Evolutionary conservation across 2,113 vertebrate species (phyloP).

Genomic region (Chitala chitala): DNA sequence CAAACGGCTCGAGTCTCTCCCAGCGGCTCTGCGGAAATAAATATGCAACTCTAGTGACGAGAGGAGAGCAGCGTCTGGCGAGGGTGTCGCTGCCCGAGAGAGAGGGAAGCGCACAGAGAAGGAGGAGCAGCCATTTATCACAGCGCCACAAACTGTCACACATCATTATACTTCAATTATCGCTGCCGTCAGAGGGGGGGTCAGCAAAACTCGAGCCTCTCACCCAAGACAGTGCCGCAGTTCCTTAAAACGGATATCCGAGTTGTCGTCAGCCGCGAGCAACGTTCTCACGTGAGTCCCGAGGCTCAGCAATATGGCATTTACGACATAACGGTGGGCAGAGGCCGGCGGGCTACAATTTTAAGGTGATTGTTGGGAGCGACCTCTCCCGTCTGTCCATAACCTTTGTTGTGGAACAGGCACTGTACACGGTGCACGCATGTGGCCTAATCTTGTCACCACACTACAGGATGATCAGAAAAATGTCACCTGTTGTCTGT

Average conservation of each 20-base stretch:
- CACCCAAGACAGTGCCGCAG: not conserved
- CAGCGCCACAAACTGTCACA: constrained; percentile 14
- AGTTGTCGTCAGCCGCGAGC: not conserved
- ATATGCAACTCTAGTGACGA: not conserved
- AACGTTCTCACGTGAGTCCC: not conserved
- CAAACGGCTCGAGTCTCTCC: not conserved
- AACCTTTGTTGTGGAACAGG: not conserved
- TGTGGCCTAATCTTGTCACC: not conserved
- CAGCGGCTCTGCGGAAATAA: not conserved
- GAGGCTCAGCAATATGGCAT: not conserved
- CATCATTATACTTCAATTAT: constrained; percentile 30
- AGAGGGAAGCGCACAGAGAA: constrained; percentile 11
- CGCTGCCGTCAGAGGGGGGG: not conserved
- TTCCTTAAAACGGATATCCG: not conserved
- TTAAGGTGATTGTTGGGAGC: too few relatives aligned
- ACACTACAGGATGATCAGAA: not conserved
- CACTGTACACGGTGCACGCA: not conserved
- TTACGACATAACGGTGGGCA: too few relatives aligned
- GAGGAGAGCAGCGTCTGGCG: not conserved
- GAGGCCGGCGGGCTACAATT: not conserved
- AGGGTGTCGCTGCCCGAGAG: not conserved
- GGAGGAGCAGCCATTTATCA: constrained; percentile 20
- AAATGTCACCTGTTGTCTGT: not conserved
- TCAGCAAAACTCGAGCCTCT: not conserved
- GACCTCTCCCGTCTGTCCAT: not conserved